Percentiles rank a stretch among this genome's conserved stretches.
Conservation (phyloP, 2,888 invertebrate species). For the Eulithis prunata region DNA sequence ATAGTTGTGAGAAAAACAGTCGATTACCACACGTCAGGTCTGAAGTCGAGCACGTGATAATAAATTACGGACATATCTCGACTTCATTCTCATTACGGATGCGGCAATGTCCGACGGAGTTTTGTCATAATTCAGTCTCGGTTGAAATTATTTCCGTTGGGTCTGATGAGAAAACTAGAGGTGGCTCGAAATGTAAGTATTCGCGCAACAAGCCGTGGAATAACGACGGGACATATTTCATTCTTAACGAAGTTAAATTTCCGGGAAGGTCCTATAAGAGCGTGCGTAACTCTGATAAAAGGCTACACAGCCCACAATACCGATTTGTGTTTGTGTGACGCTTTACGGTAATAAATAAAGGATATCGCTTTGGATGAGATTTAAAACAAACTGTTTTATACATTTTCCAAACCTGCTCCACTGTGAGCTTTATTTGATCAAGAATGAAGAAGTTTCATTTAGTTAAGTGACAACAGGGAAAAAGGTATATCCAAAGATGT, state of each 20-base stretch:
- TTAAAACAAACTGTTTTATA: not conserved
- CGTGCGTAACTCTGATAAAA: conserved; percentile 82
- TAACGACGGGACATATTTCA: conserved; percentile 83
- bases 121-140: conserved; percentile 84
- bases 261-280: conserved; percentile 78
- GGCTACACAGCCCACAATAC: conserved; percentile 68
- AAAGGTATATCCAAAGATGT: conserved; percentile 37
- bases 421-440: not conserved
- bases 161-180: conserved; percentile 84
- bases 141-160: conserved; percentile 83
- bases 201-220: conserved; percentile 81
- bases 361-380: conserved; percentile 26
- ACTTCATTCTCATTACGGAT: conserved; percentile 83
- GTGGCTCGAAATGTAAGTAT: conserved; percentile 80
- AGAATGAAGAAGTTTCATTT: not conserved
- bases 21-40: conserved; percentile 57
- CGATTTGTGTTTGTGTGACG: conserved; percentile 62
- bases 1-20: conserved; percentile 61
- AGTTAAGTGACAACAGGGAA: conserved; percentile 36
- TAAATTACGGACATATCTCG: conserved; percentile 81
- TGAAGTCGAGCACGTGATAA: conserved; percentile 70
- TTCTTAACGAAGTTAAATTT: conserved; percentile 84
- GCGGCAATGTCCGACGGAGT: conserved; percentile 83
- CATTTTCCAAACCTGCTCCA: not conserved
- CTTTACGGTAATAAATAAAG: conserved; percentile 50